Evolutionary conservation across 2,888 invertebrate species (phyloP).

Genomic region (Papilio protenor): DNA sequence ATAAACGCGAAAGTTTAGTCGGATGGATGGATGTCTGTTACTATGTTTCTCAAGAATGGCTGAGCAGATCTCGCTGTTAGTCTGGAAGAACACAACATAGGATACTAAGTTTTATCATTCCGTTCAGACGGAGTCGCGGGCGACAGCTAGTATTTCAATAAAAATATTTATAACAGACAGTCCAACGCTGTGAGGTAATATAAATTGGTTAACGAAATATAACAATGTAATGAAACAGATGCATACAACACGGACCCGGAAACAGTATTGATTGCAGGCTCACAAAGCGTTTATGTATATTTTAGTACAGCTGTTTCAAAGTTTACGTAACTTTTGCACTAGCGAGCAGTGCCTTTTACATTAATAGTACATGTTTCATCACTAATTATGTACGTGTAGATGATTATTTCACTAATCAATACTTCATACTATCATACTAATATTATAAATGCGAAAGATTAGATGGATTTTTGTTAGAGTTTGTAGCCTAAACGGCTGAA

Average conservation of each 20-base stretch:
- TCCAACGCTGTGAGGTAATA: neutral
- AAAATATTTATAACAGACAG: neutral
- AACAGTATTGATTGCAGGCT: constrained; percentile 38
- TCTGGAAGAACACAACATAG: too few species aligned
- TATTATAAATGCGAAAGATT: too few species aligned
- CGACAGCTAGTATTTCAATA: too few species aligned
- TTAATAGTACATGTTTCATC: constrained; percentile 17
- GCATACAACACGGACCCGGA: constrained; percentile 8
- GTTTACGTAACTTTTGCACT: constrained; percentile 39
- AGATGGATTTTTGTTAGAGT: too few species aligned
- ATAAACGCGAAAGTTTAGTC: too few species aligned
- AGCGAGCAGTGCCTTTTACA: constrained; percentile 2
- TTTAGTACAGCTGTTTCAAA: constrained; percentile 36
- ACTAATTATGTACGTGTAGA: neutral
- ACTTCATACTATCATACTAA: too few species aligned
- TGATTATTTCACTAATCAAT: neutral
- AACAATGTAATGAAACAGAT: constrained; percentile 37
- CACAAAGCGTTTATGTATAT: constrained; percentile 37
- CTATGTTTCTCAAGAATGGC: too few species aligned
- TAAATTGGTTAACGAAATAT: constrained; percentile 8
- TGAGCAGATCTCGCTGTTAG: too few species aligned
- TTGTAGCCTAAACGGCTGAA: too few species aligned
- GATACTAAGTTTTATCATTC: too few species aligned
- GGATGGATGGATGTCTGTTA: too few species aligned
- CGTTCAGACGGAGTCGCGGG: too few species aligned